phyloP scores from a whole-genome alignment of 2,888 invertebrate genomes.

The Hydropsyche betteni region DNA sequence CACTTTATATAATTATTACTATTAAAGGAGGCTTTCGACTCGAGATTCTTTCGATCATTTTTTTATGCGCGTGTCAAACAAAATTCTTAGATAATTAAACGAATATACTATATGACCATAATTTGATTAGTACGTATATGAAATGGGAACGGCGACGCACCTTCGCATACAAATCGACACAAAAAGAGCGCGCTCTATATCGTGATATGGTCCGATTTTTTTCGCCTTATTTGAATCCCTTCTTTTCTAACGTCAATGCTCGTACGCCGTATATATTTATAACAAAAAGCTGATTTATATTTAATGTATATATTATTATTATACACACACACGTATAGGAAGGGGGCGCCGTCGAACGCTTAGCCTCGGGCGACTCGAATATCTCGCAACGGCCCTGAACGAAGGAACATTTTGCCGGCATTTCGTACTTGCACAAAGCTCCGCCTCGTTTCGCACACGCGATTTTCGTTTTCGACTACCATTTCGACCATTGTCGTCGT shows the following conservation, averaged over 20 bases:
- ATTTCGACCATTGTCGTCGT: background rate
- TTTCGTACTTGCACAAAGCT: constrained; percentile 1
- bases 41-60: constrained; percentile 14
- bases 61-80: background rate
- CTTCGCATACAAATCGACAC: too few relatives aligned
- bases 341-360: constrained; percentile 20
- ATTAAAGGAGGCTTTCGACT: constrained; percentile 33
- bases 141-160: too few relatives aligned
- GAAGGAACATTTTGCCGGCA: constrained; percentile 10
- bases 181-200: too few relatives aligned
- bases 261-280: constrained; percentile 9
- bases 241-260: background rate
- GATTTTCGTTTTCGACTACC: background rate
- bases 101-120: background rate
- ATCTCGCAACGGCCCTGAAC: constrained; percentile 26
- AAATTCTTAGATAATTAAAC: constrained; percentile 1
- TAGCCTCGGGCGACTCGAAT: constrained; percentile 20
- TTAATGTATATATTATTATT: constrained; percentile 1
- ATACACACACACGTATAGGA: constrained; percentile 12
- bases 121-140: too few relatives aligned
- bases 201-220: background rate
- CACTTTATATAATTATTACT: constrained; percentile 49
- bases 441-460: background rate
- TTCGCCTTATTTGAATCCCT: background rate
- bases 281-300: constrained; percentile 23